Base-by-base conservation (phyloP, 2,888 invertebrate genomes). In the Kryphioiulus occultus region DNA sequence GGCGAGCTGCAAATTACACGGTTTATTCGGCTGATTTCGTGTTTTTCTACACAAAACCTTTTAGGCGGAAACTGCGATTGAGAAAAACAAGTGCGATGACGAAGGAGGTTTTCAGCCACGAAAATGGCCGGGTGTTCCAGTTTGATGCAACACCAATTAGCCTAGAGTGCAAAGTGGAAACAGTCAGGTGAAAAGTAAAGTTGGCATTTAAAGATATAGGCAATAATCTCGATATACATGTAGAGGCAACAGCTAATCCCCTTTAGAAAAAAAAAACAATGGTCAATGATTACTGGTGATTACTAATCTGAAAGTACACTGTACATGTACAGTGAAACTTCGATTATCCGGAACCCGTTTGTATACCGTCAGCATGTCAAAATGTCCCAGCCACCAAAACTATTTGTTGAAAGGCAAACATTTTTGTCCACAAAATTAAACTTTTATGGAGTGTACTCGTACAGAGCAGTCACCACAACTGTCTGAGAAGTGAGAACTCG, bases 11-110 rank as follows among this genome's bases (percentile, higher is more conserved):
- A 82, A 82, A 82, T 82, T 82, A 82, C 32, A 82, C 32, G 82
- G 82, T 82, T 82, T 82, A 82, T 82, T 30, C 32, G 26, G 32
- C 32, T 32, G 32, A 82, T 82, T 82, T 32, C 82, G 26, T 82
- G 82, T 82, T 82, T 82, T 82, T 82, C 82, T 19, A 82, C 32
- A 82, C 82, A 82, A 82, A 82, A 82, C 82, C 82, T 82, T 30
- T 26, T 26, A 82, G 26, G 82, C 32, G 82, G 82, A 26, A 26
- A 82, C 82, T 82, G 82, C 82, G 82, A 82, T 82, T 82, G 17
- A 82, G 82, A 82, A 82, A 82, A 82, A 82, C 32, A 30, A 82
- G 82, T 17, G 7, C 1, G 82, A 82, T 82, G 32, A 82, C 47
- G 4, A 47, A 47, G 47, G 47, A 47, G 47, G 47, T 47, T 47